Base-by-base conservation (phyloP, 2,797 vertebrate genomes). In the Bovichtus diacanthus region DNA sequence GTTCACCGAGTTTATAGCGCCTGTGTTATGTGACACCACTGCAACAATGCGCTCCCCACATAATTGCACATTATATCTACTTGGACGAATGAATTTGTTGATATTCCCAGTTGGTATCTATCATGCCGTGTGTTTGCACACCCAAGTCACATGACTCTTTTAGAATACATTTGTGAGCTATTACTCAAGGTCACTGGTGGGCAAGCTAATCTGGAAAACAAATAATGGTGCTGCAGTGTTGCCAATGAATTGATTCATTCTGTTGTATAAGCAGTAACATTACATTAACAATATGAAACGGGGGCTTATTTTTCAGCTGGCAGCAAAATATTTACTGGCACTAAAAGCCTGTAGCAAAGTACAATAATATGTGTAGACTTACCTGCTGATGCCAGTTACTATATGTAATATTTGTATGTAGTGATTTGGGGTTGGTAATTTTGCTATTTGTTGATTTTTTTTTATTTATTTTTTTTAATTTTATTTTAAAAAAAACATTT, bases 21-120 rank as follows among this genome's bases (percentile, higher is more conserved):
- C 34, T 47, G 62, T 80, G 82, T 65, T 34, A 77, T 83, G 67
- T 67, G 60, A 74, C 65, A 59, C 74, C 43, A 53, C 23, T 50
- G 65, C 69, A 66, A 13, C 41, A 27, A 67, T 74, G 62, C 38
- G 9, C 87, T 77, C 50, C 77, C 74, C 60, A 72, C 60, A 67
- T 92, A 88, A 89, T 85, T 86, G 72, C 86, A 87, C 66, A 84
- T 82, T 79, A 78, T 70, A 74, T 84, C 65, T 64, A 46, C 51
- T 61, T 27, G 59, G 65, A 77, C 76, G 70, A 84, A 87, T 74
- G 60, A 77, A 73, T 82, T 55, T 81, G 79, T 70, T 86, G 63
- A 65, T 85, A 76, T 75, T 72, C 77, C 62, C 54, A 34, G 31
- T 76, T 73, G 74, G 78, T 64, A 41, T 65, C 66, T 70, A 38